These are phyloP conservation scores for Caenorhabditis sp. DNA, from an alignment of 2,888 invertebrate genomes.

Conservation along the genomic window DNA sequence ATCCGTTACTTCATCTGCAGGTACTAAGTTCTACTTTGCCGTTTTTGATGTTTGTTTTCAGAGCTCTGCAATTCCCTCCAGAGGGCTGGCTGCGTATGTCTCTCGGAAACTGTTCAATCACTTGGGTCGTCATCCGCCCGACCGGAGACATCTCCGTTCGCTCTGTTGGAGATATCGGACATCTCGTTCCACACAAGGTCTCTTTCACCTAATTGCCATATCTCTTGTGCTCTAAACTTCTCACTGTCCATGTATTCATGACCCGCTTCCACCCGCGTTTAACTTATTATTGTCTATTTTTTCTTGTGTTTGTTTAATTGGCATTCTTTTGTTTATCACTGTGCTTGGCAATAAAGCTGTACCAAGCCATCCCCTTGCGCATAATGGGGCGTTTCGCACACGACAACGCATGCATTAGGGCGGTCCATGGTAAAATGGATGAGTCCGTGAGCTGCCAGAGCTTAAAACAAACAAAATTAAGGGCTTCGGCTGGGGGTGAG, in stretches of 20 bases:
- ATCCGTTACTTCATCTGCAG: conserved; percentile 95
- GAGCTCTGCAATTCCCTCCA: conserved; percentile 96
- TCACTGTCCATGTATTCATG: conserved; percentile 9
- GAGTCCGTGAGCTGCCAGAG: conserved; percentile 53
- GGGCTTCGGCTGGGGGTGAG: conserved; percentile 51
- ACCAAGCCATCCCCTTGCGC: neutral
- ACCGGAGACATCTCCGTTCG: conserved; percentile 93
- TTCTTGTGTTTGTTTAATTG: neutral
- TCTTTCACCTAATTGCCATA: conserved; percentile 76
- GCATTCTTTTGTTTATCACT: neutral
- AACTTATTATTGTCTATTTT: conserved; percentile 11
- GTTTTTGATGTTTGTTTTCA: conserved; percentile 84
- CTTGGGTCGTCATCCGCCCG: conserved; percentile 91
- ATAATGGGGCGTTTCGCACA: conserved; percentile 16
- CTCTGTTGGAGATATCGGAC: conserved; percentile 92
- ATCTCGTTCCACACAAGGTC: conserved; percentile 89
- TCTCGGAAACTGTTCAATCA: conserved; percentile 94
- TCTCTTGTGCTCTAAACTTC: neutral
- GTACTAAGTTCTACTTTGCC: conserved; percentile 84
- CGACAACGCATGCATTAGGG: conserved; percentile 37
- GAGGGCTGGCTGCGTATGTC: conserved; percentile 97
- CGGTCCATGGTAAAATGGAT: conserved; percentile 54
- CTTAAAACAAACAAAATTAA: conserved; percentile 69
- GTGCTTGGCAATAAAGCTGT: conserved; percentile 11
- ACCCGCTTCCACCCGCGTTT: neutral